Base-by-base conservation (phyloP, 2,113 vertebrate species). In the Rhabdornis inornatus region DNA sequence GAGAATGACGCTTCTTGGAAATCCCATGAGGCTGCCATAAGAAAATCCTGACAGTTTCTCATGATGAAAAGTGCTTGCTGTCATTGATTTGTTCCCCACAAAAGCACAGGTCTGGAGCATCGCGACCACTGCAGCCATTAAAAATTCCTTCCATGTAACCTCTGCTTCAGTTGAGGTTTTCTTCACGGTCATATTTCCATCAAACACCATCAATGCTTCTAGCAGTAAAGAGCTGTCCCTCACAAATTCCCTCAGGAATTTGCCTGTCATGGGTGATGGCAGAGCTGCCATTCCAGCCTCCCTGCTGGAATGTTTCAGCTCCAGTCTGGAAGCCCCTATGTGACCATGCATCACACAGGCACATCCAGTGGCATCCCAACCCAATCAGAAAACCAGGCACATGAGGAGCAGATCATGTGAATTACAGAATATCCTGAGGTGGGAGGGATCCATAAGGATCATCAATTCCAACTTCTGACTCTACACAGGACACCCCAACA, bases 221-320 rank as follows among this genome's bases (percentile, higher is more conserved):
- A 87, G 22, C 22, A 60, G 50, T 9, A 7, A 65, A 71, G 56
- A 63, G 47, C 30, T 50, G 35, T 39, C 33, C 64, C 22, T 65
- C 15, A 49, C 6, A 31, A 49, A 89, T 30, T 18, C 74, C 50
- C 56, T 39, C 1, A 17, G 50, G 55, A 93, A 70, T 47, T 2
- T 78, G 83, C 61, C 53, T 9, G 1, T 9, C 13, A 4, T 0
- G 31, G 52, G 24, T 56, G 79, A 25, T 1, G 1, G 53, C 0
- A 0, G 50, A 10, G 65, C 49, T 88, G 70, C 65, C 40, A 23
- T n/a, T 40, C 27, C 70, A 70, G 37, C 30, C 20, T 35, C 61
- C 33, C 57, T 50, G 30, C 7, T 9, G 49, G 18, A 21, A 37
- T 5, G 37, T 15, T 20, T 10, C 74, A 50, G 70, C 55, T 60